Conservation (phyloP, 2,113 vertebrate species). For the Ictidomys tridecemlineatus region DNA sequence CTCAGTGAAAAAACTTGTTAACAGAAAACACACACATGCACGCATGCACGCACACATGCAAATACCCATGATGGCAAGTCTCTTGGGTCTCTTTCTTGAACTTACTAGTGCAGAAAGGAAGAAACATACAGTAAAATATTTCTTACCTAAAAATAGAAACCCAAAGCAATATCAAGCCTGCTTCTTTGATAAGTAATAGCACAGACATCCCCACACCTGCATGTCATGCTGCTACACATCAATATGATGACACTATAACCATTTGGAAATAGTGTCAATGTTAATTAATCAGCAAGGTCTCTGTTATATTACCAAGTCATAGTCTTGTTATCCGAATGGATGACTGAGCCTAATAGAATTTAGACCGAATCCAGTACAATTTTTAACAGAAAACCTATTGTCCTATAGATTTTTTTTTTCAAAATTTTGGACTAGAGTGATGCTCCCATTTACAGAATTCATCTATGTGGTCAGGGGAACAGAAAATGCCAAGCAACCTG, state of each 20-base stretch:
- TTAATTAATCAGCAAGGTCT: not conserved
- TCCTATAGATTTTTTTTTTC: not conserved
- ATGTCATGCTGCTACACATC: not conserved
- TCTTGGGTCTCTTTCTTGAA: not conserved
- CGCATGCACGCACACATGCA: no score
- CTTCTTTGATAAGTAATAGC: not conserved
- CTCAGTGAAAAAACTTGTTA: not conserved
- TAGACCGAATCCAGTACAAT: not conserved
- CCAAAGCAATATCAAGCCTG: not conserved
- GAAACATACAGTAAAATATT: not conserved
- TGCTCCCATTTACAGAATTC: not conserved
- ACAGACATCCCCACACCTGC: not conserved
- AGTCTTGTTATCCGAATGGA: not conserved
- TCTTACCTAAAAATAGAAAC: not conserved
- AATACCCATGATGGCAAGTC: no score
- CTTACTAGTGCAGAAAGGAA: not conserved
- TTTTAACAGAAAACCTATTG: constrained; percentile 13
- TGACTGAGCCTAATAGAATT: constrained; percentile 15
- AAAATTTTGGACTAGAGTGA: not conserved
- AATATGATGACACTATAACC: not conserved
- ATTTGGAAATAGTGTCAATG: not conserved
- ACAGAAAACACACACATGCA: no score
- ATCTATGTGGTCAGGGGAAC: not conserved
- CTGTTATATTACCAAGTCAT: not conserved
- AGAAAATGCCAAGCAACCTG: not conserved